phyloP scores from a whole-genome alignment of 2,797 vertebrate species.

The Myotis pilosus region DNA sequence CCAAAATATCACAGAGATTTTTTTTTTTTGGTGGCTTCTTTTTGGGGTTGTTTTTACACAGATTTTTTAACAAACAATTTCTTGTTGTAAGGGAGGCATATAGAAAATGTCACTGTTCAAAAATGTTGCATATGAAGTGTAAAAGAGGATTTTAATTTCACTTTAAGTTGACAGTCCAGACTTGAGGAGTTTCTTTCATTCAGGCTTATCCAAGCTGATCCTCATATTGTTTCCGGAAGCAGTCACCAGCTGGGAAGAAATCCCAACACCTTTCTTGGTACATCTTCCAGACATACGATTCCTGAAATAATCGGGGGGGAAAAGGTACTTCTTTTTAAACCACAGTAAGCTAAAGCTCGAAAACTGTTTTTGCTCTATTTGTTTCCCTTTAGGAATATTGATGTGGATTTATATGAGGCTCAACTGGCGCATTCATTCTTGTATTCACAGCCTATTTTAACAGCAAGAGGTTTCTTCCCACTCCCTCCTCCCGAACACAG shows the following conservation, averaged over 20 bases:
- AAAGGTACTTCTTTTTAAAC: conserved; percentile 14
- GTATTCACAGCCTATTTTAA: not conserved
- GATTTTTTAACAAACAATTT: conserved; percentile 57
- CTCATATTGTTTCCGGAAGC: conserved; percentile 99
- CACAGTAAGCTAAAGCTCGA: not conserved
- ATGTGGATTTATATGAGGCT: not conserved
- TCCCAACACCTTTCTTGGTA: conserved; percentile 99
- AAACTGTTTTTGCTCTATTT: not conserved
- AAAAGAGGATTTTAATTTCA: not conserved
- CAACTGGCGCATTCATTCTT: not conserved
- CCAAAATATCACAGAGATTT: not conserved
- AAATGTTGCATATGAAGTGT: conserved; percentile 49
- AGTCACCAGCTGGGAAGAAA: conserved; percentile 98
- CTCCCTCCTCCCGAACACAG: not conserved
- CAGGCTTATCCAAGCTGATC: conserved; percentile 92
- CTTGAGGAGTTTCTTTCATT: not conserved
- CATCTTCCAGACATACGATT: conserved; percentile 99
- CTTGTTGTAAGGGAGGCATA: conserved; percentile 45
- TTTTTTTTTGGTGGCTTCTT: not conserved
- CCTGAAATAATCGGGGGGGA: conserved; percentile 84
- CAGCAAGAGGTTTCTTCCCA: not conserved
- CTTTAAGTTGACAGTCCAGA: conserved; percentile 45
- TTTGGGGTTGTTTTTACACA: not conserved
- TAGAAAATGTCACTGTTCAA: conserved; percentile 73
- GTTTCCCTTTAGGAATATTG: not conserved